Conservation (phyloP, 2,888 invertebrate genomes). For the Himalopsyche kuldschensis region DNA sequence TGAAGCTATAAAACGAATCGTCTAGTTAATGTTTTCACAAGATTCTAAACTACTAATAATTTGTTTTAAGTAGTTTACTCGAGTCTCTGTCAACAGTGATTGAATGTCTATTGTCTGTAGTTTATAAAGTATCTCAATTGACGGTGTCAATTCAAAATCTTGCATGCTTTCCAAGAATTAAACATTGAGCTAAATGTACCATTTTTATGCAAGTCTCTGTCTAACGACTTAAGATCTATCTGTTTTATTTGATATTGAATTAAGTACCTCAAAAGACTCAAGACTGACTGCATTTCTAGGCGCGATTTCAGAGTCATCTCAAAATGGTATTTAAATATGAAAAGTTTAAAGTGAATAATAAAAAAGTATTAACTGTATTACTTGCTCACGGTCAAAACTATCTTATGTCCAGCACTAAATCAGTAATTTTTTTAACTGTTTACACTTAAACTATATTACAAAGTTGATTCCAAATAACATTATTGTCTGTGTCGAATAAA, state of each 20-base stretch:
- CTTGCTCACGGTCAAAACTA: not conserved
- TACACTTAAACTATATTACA: not conserved
- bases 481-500: not conserved
- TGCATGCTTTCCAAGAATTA: not conserved
- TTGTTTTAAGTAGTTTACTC: no score
- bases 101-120: no score
- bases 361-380: not conserved
- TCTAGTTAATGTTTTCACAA: no score
- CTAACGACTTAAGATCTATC: not conserved
- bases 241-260: not conserved
- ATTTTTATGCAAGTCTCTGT: not conserved
- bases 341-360: not conserved
- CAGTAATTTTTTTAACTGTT: not conserved
- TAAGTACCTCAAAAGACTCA: not conserved
- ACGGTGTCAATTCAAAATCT: not conserved
- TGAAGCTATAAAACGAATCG: not conserved
- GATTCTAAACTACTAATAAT: no score
- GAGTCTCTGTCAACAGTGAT: no score
- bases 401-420: not conserved
- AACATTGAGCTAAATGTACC: not conserved
- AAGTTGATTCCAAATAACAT: not conserved
- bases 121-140: not conserved
- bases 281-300: not conserved
- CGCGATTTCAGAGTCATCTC: not conserved
- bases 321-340: not conserved